Base-by-base conservation (phyloP, 37 sponge, comb jelly and placozoan species). In the Ianthella basta region DNA sequence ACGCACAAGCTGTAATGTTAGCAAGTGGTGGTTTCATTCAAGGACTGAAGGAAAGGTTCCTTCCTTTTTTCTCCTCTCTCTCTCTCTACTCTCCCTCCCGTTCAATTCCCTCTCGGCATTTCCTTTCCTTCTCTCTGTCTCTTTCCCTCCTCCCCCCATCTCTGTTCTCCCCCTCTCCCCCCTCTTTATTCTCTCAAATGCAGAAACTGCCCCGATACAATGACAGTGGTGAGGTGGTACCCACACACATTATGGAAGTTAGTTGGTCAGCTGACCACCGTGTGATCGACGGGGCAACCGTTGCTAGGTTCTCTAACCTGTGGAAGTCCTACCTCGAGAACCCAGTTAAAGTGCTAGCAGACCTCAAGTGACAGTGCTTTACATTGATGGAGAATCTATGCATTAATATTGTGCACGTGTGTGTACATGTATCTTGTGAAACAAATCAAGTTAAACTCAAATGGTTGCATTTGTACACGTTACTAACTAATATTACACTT, bases 221-320 rank as follows among this genome's bases (percentile, higher is more conserved):
- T 69, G 40, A 59, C 14, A 55, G 60, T 8, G 95, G 91, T 30
- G 81, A 91, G 1, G 89, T 96, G 38, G 60, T 34, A 13, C 39
- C 79, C 16, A 80, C 90, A 44, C 89, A 93, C 69, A 72, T 96
- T 19, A 94, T 99, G 89, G 69, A 91, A 10, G 92, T 93, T 35
- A 99, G 94, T 85, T 99, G 97, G 95, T 95, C 97, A 37, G 99
- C 97, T 40, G 99, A 99, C 73, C 99, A 99, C 86, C 70, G 99
- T 4, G 94, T 99, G 50, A 93, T 99, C 60, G 99, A 99, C 55
- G 99, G 99, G 0, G 99, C 99, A 24, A 93, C 94, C 21, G 92
- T 99, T 35, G 97, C 99, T 15, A 80, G 95, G 24, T 99, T 95
- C 85, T 97, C 97, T 30, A 99, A 99, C 83, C 60, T 90, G 15